Base-by-base conservation (phyloP, 2,113 vertebrate species). In the Tychaedon coryphoeus region DNA sequence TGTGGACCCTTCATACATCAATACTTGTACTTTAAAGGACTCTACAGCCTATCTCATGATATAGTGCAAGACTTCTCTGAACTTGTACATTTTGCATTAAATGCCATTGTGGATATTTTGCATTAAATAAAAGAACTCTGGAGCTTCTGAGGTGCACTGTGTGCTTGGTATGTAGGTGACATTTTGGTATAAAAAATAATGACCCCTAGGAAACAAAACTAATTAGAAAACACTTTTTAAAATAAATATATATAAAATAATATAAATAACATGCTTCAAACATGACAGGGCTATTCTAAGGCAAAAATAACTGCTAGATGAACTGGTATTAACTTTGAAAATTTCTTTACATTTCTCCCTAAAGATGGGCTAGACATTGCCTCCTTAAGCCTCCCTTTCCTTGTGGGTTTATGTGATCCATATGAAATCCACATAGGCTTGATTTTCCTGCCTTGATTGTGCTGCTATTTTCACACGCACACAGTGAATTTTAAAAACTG, bases 381-480 rank as follows among this genome's bases (percentile, higher is more conserved):
- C 33, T 83, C 18, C 24, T 73, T 54, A 56, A 66, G 9, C 43
- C n/a, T 93, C 20, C 33, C 10, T 26, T 70, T 73, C 57, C 48
- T 33, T 80, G 42, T 33, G 38, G 11, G 23, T 53, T 64, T 23
- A 4, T 10, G 11, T 66, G 28, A 66, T 12, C 31, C 14, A 8
- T 45, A 38, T 2, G 1, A 82, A 80, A 82, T 25, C 38, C 19
- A 24, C 26, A 56, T 1, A n/a, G 31, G 2, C 19, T 64, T 60
- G 20, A 57, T 74, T 62, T 69, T 66, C 50, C 54, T 57, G 53
- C 4, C 40, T 76, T 61, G 42, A 45, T 36, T 36, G 5, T n/a
- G 34, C 47, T 3, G 2, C 29, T 57, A 0, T 72, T 88, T 90
- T 48, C 53, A 29, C 36, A 29, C 0, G 0, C 20, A 19, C 0